phyloP scores from a whole-genome alignment of 2,113 vertebrate genomes.

The Halichoeres trimaculatus region DNA sequence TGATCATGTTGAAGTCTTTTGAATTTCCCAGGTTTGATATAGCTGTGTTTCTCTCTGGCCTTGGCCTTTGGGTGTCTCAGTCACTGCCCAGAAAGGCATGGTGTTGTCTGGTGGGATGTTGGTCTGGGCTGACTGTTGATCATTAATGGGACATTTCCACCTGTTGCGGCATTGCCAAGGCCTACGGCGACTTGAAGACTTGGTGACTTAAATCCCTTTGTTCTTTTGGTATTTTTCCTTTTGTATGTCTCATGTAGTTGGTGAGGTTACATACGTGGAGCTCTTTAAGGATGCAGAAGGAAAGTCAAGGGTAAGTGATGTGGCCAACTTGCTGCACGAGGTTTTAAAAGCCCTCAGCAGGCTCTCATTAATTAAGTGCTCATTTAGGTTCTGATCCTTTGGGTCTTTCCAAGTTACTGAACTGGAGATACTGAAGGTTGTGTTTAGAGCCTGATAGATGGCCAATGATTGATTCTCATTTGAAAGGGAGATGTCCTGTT shows the following conservation, averaged over 20 bases:
- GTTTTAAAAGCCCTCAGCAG: constrained; percentile 97
- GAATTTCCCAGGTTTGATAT: constrained; percentile 91
- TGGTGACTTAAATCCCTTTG: constrained; percentile 99
- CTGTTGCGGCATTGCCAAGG: constrained; percentile 92
- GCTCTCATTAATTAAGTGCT: constrained; percentile 92
- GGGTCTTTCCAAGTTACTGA: constrained; percentile 86
- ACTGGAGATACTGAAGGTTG: constrained; percentile 83
- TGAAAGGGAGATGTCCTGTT: constrained; percentile 84
- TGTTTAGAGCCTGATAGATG: constrained; percentile 87
- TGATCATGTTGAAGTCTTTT: constrained; percentile 89
- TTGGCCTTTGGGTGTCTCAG: constrained; percentile 93
- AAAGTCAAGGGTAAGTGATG: constrained; percentile 99
- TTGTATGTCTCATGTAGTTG: constrained; percentile 99
- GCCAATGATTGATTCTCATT: constrained; percentile 84
- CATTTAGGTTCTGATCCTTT: constrained; percentile 91
- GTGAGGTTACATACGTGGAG: constrained; percentile 99
- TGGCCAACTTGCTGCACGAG: constrained; percentile 95
- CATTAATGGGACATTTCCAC: constrained; percentile 95
- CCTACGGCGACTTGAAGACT: constrained; percentile 93
- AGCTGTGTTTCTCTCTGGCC: constrained; percentile 92
- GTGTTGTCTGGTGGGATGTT: constrained; percentile 93
- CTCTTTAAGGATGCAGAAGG: constrained; percentile 99
- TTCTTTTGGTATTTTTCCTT: constrained; percentile 99
- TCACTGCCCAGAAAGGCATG: constrained; percentile 93
- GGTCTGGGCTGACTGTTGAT: constrained; percentile 94